A percentile compares a stretch with the other conserved stretches of the same genome.
These are phyloP conservation scores for Anoplopoma fimbria DNA, from an alignment of 2,113 vertebrate genomes.

Conservation along the genomic window DNA sequence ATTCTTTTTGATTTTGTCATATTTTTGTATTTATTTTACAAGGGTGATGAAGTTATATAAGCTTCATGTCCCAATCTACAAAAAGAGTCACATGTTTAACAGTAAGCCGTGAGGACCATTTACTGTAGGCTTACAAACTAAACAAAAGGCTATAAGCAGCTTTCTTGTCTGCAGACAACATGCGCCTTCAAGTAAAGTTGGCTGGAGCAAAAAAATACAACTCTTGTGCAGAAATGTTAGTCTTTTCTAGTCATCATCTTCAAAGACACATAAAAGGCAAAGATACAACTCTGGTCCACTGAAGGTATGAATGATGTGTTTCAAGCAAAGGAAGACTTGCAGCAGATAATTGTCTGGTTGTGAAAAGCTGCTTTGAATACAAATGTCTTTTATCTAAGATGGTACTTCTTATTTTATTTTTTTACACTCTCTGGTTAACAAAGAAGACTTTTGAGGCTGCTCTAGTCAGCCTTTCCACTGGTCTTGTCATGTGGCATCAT, in stretches of 20 bases:
- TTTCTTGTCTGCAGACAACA: neutral
- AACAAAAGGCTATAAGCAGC: neutral
- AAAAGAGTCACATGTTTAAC: neutral
- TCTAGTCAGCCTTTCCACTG: constrained; percentile 51
- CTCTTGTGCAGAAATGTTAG: neutral
- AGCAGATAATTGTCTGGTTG: neutral
- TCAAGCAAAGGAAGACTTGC: neutral
- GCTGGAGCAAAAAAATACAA: neutral
- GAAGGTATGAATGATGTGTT: neutral
- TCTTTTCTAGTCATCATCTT: neutral
- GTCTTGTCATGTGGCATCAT: constrained; percentile 13
- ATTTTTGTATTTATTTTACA: neutral
- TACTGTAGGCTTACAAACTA: neutral
- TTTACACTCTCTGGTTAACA: constrained; percentile 29
- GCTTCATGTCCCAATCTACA: neutral
- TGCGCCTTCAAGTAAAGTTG: neutral
- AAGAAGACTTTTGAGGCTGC: constrained; percentile 53
- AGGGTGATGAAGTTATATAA: neutral
- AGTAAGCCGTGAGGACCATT: neutral
- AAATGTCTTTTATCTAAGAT: constrained; percentile 6
- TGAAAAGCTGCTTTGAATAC: constrained; percentile 53
- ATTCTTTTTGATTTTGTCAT: neutral
- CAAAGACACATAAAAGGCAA: neutral
- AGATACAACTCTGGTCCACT: neutral
- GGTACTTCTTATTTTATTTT: neutral